Conservation (phyloP, 2,888 invertebrate species). For the Ennomos fuscantarius region DNA sequence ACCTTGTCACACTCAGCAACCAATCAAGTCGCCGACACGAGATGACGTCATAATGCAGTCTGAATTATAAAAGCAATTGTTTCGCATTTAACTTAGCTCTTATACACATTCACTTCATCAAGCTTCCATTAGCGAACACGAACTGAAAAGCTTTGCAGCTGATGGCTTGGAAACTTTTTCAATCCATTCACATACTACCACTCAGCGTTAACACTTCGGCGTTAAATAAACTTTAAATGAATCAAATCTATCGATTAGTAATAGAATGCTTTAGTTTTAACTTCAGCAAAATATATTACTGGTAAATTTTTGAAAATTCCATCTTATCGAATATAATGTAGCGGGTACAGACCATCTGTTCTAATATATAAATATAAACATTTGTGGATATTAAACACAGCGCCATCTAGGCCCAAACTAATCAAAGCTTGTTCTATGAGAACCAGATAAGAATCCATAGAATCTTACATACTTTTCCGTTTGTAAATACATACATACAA, state of each 20-base stretch:
- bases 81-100: conserved; percentile 5
- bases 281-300: background rate
- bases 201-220: conserved; percentile 14
- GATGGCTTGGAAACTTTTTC: conserved; percentile 29
- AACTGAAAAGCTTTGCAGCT: conserved; percentile 14
- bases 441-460: too few relatives aligned
- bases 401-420: too few relatives aligned
- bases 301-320: background rate
- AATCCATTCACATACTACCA: conserved; percentile 25
- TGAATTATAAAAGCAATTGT: conserved; percentile 14
- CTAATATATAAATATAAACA: too few relatives aligned
- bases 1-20: background rate
- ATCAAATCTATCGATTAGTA: conserved; percentile 5
- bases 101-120: conserved; percentile 19
- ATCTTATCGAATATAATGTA: too few relatives aligned
- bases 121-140: conserved; percentile 28
- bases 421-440: too few relatives aligned
- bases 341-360: too few relatives aligned
- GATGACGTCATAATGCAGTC: background rate
- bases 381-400: too few relatives aligned
- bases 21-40: background rate
- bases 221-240: conserved; percentile 28
- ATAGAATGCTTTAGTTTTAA: conserved; percentile 9
- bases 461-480: too few relatives aligned
- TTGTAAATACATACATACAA: too few relatives aligned